Conservation (phyloP, 2,113 vertebrate genomes). For the Pseudopodoces humilis region DNA sequence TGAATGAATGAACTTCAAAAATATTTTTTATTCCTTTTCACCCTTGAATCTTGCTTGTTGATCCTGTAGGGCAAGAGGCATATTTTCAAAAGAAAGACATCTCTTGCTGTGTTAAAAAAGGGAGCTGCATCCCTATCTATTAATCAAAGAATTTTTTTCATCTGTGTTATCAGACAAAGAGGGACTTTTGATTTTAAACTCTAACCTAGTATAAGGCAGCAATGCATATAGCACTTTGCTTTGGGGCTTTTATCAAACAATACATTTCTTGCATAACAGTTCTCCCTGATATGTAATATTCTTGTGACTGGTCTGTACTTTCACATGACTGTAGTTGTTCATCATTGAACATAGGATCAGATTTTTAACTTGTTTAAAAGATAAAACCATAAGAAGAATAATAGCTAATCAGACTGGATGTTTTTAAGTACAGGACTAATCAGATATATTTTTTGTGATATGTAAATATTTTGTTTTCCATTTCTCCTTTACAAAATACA, state of each 20-base stretch:
- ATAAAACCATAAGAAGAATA: not conserved
- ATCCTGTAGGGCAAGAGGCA: not conserved
- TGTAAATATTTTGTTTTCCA: not conserved
- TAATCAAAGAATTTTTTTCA: not conserved
- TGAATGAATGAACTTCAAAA: not conserved
- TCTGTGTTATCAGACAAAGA: not conserved
- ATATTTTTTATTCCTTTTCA: not conserved
- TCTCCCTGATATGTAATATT: not conserved
- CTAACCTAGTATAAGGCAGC: not conserved
- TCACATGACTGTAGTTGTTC: not conserved
- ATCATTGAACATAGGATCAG: not conserved
- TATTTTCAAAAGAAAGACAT: not conserved
- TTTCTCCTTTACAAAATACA: not conserved
- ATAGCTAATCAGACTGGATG: not conserved
- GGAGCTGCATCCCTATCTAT: not conserved
- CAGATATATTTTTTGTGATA: not conserved
- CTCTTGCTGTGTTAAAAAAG: not conserved
- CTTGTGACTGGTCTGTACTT: not conserved
- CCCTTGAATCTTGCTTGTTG: not conserved
- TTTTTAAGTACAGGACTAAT: not conserved
- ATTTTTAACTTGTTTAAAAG: not conserved
- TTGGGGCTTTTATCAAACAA: not conserved
- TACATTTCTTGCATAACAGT: not conserved
- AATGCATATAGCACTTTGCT: not conserved
- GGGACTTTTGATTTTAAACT: not conserved